Percentiles rank a stretch among this genome's conserved stretches.
These are phyloP conservation scores for Desmophyllum pertusum DNA, from an alignment of 92 coral and sea anemone species.

Conservation along the genomic window DNA sequence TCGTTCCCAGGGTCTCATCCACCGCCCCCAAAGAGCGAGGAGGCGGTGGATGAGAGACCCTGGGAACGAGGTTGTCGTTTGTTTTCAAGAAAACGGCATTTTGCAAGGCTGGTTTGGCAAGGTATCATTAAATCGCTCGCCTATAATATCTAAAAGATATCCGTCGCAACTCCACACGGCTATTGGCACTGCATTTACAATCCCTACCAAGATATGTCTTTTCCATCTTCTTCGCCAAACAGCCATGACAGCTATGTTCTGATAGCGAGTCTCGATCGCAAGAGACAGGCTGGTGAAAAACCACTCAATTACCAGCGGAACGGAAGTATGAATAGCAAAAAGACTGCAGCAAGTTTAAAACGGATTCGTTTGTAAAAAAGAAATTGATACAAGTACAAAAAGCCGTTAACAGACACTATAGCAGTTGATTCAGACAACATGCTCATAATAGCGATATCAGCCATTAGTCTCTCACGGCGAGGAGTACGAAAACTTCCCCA, in stretches of 20 bases:
- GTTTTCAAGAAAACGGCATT: too few relatives aligned
- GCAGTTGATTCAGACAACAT: slow-evolving; percentile 41
- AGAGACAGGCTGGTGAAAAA: slow-evolving; percentile 29
- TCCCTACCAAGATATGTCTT: background rate
- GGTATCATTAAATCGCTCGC: too few relatives aligned
- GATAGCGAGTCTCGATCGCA: slow-evolving; percentile 40
- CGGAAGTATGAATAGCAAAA: slow-evolving; percentile 23
- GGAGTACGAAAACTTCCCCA: slow-evolving; percentile 57
- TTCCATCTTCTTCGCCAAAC: slow-evolving; percentile 35
- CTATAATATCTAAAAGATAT: too few relatives aligned
- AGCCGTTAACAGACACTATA: slow-evolving; percentile 23
- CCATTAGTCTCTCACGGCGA: slow-evolving; percentile 47
- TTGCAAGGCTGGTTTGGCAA: too few relatives aligned
- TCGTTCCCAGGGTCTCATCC: too few relatives aligned
- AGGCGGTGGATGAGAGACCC: too few relatives aligned
- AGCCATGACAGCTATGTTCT: slow-evolving; percentile 46
- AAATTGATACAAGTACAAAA: slow-evolving; percentile 6
- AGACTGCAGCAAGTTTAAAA: too few relatives aligned
- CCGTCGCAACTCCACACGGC: too few relatives aligned
- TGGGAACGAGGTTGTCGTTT: too few relatives aligned
- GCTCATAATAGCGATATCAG: slow-evolving; percentile 45
- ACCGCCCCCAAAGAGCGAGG: too few relatives aligned
- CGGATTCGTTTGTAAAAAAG: too few relatives aligned
- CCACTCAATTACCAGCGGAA: slow-evolving; percentile 38
- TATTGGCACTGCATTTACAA: background rate